Percentiles rank a stretch among this genome's conserved stretches.
Evolutionary conservation across 2,113 vertebrate genomes (phyloP).

Genomic region (Tachysurus fulvidraco): DNA sequence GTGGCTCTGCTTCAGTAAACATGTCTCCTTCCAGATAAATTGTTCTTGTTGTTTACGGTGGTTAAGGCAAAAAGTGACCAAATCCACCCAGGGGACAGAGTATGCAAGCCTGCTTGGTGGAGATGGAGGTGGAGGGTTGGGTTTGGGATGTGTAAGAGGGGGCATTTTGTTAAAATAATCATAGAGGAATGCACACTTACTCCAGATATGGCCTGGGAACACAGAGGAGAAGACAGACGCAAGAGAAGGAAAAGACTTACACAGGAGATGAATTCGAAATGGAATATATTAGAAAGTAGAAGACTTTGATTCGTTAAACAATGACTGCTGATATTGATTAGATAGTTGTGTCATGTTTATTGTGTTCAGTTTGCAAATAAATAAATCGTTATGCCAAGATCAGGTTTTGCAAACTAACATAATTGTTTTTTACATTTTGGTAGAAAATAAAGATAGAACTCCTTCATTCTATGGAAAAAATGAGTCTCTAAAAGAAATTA

Average conservation of each 20-base stretch:
- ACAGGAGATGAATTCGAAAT: background rate
- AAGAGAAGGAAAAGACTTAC: background rate
- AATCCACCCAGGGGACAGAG: slow-evolving; percentile 60
- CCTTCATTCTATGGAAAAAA: background rate
- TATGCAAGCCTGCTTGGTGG: slow-evolving; percentile 58
- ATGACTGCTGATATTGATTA: background rate
- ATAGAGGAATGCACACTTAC: slow-evolving; percentile 63
- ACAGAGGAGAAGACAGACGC: background rate
- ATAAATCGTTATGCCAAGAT: background rate
- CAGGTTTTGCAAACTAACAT: background rate
- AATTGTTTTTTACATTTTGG: background rate
- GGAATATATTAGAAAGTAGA: background rate
- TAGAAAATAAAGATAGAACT: background rate
- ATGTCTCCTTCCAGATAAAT: slow-evolving; percentile 71
- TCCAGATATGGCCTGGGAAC: slow-evolving; percentile 57
- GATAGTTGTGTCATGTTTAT: background rate
- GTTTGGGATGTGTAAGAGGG: background rate
- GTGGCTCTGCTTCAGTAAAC: slow-evolving; percentile 73
- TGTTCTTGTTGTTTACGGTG: slow-evolving; percentile 75
- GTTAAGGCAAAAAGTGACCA: slow-evolving; percentile 63
- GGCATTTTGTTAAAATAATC: slow-evolving; percentile 47
- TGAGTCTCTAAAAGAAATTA: background rate
- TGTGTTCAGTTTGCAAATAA: background rate
- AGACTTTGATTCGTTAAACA: background rate
- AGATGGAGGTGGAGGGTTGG: background rate